Percentiles rank a stretch among this genome's conserved stretches.
These are phyloP conservation scores for Pygocentrus nattereri DNA, from an alignment of 2,797 vertebrate species.

Conservation along the genomic window DNA sequence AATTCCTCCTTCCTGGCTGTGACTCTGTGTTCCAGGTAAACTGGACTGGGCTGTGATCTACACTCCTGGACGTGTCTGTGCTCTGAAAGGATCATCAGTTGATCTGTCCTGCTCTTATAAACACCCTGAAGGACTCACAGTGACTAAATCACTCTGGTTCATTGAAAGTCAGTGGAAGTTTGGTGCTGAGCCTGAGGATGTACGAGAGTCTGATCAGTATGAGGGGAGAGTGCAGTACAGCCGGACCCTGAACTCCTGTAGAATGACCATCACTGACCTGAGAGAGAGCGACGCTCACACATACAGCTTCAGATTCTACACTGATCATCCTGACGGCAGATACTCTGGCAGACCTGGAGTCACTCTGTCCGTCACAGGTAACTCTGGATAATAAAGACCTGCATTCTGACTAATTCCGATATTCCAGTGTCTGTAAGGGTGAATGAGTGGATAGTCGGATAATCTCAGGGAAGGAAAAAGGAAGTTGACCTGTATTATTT, in stretches of 20 bases:
- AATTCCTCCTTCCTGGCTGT: too few relatives aligned
- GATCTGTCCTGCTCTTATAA: too few relatives aligned
- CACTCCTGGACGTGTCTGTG: too few relatives aligned
- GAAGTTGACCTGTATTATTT: too few relatives aligned
- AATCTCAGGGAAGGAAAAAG: too few relatives aligned
- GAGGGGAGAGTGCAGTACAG: not conserved
- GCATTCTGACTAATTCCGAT: too few relatives aligned
- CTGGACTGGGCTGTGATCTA: not conserved
- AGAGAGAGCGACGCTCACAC: slow-evolving; percentile 55
- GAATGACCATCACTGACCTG: slow-evolving; percentile 63
- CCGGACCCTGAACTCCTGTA: slow-evolving; percentile 4
- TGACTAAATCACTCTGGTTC: not conserved
- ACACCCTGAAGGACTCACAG: too few relatives aligned
- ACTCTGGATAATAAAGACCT: too few relatives aligned
- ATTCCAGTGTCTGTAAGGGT: too few relatives aligned
- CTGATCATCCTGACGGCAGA: accelerated
- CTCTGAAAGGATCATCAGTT: too few relatives aligned
- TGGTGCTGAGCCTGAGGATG: not conserved
- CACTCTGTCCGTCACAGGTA: slow-evolving; percentile 67
- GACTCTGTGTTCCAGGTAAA: not conserved
- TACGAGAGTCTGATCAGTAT: not conserved
- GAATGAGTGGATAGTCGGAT: too few relatives aligned
- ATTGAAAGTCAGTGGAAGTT: not conserved
- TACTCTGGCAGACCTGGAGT: slow-evolving; percentile 46
- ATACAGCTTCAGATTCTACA: slow-evolving; percentile 60